Percentiles rank a stretch among this genome's conserved stretches.
Evolutionary conservation across 2,888 invertebrate genomes (phyloP).

Genomic region (Ophioninae sp.): DNA sequence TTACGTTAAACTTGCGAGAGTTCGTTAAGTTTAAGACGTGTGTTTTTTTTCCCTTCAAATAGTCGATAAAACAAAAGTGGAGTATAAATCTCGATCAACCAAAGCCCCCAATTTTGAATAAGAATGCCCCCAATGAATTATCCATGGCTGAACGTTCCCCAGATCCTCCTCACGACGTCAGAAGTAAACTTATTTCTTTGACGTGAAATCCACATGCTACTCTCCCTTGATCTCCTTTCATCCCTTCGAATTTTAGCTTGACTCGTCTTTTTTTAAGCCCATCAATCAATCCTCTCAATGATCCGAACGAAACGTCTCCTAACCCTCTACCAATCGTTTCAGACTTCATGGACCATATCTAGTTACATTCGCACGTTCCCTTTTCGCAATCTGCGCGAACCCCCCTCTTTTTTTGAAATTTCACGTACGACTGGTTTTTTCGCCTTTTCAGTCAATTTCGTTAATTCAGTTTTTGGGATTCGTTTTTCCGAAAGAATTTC

Average conservation of each 20-base stretch:
- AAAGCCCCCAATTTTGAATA: neutral
- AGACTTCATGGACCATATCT: neutral
- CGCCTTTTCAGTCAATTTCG: too few species aligned
- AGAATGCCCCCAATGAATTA: constrained; percentile 6
- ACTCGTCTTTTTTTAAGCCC: constrained; percentile 15
- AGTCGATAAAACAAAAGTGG: neutral
- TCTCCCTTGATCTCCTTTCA: neutral
- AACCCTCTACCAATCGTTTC: constrained; percentile 1
- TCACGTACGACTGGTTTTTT: too few species aligned
- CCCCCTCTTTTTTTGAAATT: neutral
- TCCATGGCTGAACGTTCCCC: neutral
- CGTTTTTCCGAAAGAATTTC: too few species aligned
- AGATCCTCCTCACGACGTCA: neutral
- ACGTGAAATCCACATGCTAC: neutral
- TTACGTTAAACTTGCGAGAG: too few species aligned
- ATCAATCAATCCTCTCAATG: constrained; percentile 33
- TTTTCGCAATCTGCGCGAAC: neutral
- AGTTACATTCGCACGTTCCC: neutral
- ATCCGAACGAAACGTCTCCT: constrained; percentile 8
- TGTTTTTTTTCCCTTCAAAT: neutral
- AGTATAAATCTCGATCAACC: neutral
- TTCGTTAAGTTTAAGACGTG: too few species aligned
- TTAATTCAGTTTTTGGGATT: too few species aligned
- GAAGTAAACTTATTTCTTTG: constrained; percentile 14
- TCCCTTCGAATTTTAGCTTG: constrained; percentile 6